phyloP scores from a whole-genome alignment of 2,797 vertebrate species.

The Heliangelus exortis region DNA sequence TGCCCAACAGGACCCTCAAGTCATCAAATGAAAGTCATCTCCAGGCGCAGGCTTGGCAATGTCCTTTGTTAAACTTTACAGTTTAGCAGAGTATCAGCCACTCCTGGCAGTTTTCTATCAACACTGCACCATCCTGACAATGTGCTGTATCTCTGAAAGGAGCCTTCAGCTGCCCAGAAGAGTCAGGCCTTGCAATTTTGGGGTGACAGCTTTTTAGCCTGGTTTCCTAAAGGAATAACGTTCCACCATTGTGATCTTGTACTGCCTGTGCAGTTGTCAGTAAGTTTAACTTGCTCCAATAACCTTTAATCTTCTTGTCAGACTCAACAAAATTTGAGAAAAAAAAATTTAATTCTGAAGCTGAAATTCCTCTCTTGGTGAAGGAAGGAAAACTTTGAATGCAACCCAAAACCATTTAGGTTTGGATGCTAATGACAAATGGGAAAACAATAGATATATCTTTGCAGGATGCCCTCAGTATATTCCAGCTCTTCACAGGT shows the following conservation, averaged over 20 bases:
- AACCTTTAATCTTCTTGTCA: background rate
- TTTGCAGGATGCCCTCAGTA: background rate
- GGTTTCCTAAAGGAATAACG: background rate
- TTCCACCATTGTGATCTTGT: background rate
- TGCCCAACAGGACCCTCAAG: background rate
- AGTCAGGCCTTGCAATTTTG: background rate
- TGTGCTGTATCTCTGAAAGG: background rate
- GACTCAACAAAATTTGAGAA: background rate
- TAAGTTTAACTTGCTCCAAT: background rate
- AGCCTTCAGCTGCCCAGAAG: background rate
- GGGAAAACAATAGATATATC: background rate
- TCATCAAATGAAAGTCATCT: background rate
- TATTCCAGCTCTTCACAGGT: background rate
- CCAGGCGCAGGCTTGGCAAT: background rate
- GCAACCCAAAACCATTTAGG: background rate
- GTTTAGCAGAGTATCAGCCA: background rate
- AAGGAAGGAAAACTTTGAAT: background rate
- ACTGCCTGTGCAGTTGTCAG: background rate
- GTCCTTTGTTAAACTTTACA: background rate
- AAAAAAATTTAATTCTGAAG: background rate
- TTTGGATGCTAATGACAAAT: background rate
- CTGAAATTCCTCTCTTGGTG: background rate
- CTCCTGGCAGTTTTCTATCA: background rate
- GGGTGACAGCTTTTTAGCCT: background rate
- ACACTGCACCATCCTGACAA: background rate